Base-by-base conservation (phyloP, 2,888 invertebrate genomes). In the Agrotis exclamationis region DNA sequence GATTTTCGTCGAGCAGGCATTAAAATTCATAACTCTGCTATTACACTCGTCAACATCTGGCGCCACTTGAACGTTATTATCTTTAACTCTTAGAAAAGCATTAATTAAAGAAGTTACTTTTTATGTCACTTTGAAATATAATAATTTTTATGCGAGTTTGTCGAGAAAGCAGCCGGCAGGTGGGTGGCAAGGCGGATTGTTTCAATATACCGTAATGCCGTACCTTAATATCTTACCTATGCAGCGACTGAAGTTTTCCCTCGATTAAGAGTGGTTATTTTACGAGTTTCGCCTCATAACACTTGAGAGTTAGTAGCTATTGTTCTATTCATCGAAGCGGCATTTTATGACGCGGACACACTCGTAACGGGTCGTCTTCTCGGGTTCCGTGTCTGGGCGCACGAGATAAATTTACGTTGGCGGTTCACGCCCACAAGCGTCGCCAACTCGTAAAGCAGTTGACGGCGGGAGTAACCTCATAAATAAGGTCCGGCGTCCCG, bases 21-120 rank as follows among this genome's bases (percentile, higher is more conserved):
- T 94, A 93, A 94, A 94, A 95, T 95, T 95, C 94, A 95, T 94
- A 93, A 92, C 93, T 92, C 86, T 85, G 92, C 93, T 91, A 92
- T 94, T 92, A 93, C 90, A 91, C 91, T 92, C 92, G 91, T 93
- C 93, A 94, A 92, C 95, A 95, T 93, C 94, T 95, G 95, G 92
- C 92, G 92, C 92, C 87, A 87, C 90, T 88, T 89, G 86, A 89
- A 90, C 89, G 90, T 91, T 93, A 92, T 92, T 94, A 92, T 93
- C 92, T 91, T 83, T 87, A 92, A 91, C 89, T 92, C 89, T 89
- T 87, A 89, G 89, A 90, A 90, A 89, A 88, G 85, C 90, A 92
- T 92, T 92, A 91, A 93, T 94, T 93, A 93, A 39, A 86, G 86
- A 86, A 87, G 84, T 86, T 87, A 87, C 68, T 86, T 88, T 87